Conservation (phyloP, 2,888 invertebrate genomes). For the Syrphus vitripennis region DNA sequence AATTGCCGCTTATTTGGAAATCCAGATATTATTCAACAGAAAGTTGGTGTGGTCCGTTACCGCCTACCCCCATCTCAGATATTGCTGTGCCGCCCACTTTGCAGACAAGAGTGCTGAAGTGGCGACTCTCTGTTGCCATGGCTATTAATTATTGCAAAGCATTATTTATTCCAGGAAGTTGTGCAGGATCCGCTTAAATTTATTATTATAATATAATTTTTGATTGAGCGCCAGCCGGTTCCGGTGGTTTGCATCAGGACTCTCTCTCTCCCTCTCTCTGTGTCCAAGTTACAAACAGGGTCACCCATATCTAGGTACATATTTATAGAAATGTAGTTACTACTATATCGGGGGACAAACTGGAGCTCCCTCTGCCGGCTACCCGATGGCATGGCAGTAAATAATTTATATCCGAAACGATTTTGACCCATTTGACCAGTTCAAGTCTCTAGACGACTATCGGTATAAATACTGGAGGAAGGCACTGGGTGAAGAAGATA, state of each 20-base stretch:
- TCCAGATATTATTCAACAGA: conserved; percentile 44
- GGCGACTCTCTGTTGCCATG: conserved; percentile 29
- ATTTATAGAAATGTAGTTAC: not conserved
- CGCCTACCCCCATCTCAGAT: not conserved
- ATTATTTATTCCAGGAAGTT: conserved; percentile 57
- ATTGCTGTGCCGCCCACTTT: not conserved
- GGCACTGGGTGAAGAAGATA: not conserved
- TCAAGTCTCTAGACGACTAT: not conserved
- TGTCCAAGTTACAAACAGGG: conserved; percentile 4
- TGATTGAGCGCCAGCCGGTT: conserved; percentile 49
- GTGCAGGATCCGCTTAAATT: conserved; percentile 45
- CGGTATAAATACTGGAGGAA: no score
- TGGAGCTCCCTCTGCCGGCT: not conserved
- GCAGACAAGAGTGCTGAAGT: conserved; percentile 32
- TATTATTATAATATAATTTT: conserved; percentile 49
- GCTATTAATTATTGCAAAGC: conserved; percentile 43
- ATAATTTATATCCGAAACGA: conserved; percentile 38
- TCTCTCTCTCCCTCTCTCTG: no score
- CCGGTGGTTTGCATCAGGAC: conserved; percentile 5
- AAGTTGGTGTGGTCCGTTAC: not conserved
- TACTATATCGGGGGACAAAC: not conserved
- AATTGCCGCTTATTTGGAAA: conserved; percentile 46
- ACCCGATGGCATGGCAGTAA: conserved; percentile 29
- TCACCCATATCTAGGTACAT: not conserved
- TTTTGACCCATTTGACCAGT: conserved; percentile 31